These are phyloP conservation scores for Drosophila monieri DNA, from an alignment of 2,888 invertebrate species.

Conservation along the genomic window DNA sequence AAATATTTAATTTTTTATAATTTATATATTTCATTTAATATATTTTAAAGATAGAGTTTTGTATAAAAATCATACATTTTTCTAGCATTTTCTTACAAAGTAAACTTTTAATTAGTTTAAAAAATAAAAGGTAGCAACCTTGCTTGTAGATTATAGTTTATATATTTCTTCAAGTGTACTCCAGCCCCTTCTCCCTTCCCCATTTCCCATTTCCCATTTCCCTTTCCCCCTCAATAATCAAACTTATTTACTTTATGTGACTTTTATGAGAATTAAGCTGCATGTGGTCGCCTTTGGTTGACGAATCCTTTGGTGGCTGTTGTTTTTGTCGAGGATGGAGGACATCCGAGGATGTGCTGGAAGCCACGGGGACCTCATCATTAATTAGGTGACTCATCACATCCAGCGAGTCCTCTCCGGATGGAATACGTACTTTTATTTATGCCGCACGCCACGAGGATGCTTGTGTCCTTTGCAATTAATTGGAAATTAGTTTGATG, in stretches of 20 bases:
- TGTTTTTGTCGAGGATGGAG: slow-evolving; percentile 19
- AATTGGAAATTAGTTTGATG: neutral
- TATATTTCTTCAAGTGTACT: neutral
- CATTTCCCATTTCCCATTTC: neutral
- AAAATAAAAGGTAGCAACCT: too few species aligned
- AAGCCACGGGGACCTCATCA: slow-evolving; percentile 7
- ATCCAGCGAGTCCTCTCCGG: neutral
- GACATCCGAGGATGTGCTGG: neutral
- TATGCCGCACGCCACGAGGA: too few species aligned
- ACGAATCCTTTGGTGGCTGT: neutral
- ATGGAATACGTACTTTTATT: too few species aligned
- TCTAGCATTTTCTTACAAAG: too few species aligned
- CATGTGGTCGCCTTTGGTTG: slow-evolving; percentile 18
- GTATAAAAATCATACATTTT: too few species aligned
- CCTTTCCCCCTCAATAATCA: slow-evolving; percentile 55
- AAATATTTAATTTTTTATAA: too few species aligned
- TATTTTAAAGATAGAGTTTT: too few species aligned
- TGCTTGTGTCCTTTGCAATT: neutral
- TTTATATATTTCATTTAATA: too few species aligned
- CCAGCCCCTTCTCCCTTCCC: too few species aligned
- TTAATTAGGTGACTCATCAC: slow-evolving; percentile 18
- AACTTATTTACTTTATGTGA: slow-evolving; percentile 71
- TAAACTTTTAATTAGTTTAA: too few species aligned
- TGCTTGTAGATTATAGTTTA: too few species aligned
- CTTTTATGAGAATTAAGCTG: slow-evolving; percentile 67